Evolutionary conservation across 2,113 vertebrate species (phyloP).

Genomic region (Pseudolaguvia tuberculata): DNA sequence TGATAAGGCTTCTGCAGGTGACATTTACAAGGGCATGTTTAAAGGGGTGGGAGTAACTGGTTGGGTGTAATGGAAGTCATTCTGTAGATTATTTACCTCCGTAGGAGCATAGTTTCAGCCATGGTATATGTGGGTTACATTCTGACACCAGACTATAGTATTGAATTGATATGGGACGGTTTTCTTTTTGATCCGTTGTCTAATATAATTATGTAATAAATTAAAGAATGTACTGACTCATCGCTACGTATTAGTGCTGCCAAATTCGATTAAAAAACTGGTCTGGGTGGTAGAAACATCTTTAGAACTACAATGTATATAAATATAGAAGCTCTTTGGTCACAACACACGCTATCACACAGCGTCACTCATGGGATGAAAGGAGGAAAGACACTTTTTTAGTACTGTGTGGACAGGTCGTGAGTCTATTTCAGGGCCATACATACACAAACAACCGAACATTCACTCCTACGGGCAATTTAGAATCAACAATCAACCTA

Average conservation of each 20-base stretch:
- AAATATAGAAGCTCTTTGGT: background rate
- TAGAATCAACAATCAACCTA: too few relatives aligned
- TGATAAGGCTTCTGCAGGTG: background rate
- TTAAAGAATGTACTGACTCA: background rate
- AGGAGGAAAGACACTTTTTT: too few relatives aligned
- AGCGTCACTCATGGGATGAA: background rate
- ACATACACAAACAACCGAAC: too few relatives aligned
- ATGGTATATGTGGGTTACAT: background rate
- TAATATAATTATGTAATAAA: background rate
- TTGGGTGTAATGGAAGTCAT: background rate
- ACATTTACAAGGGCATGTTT: slow-evolving; percentile 5
- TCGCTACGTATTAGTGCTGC: background rate
- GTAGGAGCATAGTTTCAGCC: background rate
- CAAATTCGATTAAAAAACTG: background rate
- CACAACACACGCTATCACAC: background rate
- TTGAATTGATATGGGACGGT: background rate
- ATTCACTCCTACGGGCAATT: too few relatives aligned
- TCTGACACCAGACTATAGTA: background rate
- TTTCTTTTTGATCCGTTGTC: background rate
- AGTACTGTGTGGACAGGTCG: too few relatives aligned
- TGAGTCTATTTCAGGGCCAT: too few relatives aligned
- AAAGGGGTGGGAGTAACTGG: background rate
- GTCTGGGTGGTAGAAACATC: background rate
- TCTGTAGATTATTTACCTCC: background rate
- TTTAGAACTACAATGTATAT: background rate